phyloP scores from a whole-genome alignment of 2,888 invertebrate species.

The Sinotaia quadrata region DNA sequence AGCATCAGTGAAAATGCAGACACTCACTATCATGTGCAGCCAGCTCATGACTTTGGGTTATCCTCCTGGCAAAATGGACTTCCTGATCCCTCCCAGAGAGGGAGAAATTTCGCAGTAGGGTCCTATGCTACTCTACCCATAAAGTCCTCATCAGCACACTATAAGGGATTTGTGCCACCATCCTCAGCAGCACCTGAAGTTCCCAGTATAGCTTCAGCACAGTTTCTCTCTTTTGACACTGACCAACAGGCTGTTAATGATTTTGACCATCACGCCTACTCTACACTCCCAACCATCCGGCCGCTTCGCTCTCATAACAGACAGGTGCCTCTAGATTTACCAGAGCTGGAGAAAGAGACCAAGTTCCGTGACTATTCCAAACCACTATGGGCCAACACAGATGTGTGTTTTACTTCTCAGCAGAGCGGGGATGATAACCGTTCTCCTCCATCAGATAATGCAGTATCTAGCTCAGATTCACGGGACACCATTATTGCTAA shows the following conservation, averaged over 20 bases:
- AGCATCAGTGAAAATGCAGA: conserved; percentile 36
- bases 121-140: conserved; percentile 54
- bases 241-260: conserved; percentile 30
- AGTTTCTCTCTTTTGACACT: conserved; percentile 23
- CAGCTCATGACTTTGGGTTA: conserved; percentile 23
- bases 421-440: conserved; percentile 31
- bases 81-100: conserved; percentile 23
- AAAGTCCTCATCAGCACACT: conserved; percentile 26
- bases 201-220: background rate
- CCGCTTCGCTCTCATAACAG: conserved; percentile 34
- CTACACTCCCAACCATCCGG: conserved; percentile 50
- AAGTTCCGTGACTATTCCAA: conserved; percentile 41
- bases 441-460: conserved; percentile 40
- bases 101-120: conserved; percentile 41
- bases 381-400: conserved; percentile 42
- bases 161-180: background rate
- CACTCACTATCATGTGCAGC: conserved; percentile 13
- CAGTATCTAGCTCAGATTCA: conserved; percentile 44
- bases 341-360: conserved; percentile 35
- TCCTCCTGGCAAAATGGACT: conserved; percentile 40
- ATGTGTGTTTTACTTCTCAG: conserved; percentile 27
- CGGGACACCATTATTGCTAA: conserved; percentile 42
- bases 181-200: background rate
- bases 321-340: conserved; percentile 16
- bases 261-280: conserved; percentile 42